Evolutionary conservation across 1,140 invertebrate species (phyloP).

Genomic region (Phortica variegata): DNA sequence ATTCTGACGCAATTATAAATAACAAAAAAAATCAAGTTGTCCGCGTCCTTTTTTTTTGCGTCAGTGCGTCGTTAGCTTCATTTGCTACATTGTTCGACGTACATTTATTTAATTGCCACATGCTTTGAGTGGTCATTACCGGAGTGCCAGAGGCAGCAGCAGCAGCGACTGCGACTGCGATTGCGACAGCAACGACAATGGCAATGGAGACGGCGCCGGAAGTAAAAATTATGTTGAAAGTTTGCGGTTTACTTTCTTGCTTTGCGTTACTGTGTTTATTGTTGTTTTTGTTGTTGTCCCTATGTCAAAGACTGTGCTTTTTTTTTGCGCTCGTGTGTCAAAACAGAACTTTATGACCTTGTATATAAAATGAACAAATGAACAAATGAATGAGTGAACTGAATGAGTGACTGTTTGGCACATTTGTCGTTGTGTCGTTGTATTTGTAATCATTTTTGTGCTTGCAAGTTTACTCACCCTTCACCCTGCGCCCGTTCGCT

Average conservation of each 20-base stretch:
- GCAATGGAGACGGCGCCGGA: conserved; percentile 34
- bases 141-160: no score
- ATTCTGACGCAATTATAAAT: conserved; percentile 17
- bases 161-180: conserved; percentile 11
- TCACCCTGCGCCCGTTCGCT: no score
- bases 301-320: background rate
- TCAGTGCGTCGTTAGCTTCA: conserved; percentile 24
- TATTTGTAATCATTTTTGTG: conserved; percentile 21
- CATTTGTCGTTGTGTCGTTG: conserved; percentile 15
- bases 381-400: conserved; percentile 1
- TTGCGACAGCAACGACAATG: conserved; percentile 5
- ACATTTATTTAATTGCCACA: conserved; percentile 37
- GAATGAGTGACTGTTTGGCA: no score
- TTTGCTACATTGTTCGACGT: conserved; percentile 17
- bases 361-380: no score
- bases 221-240: conserved; percentile 50
- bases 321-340: no score
- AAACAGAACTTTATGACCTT: no score
- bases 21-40: conserved; percentile 32
- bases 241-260: conserved; percentile 11
- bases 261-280: no score
- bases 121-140: conserved; percentile 27
- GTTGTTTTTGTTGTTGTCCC: background rate
- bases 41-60: no score
- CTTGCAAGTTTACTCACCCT: background rate